Percentiles rank a stretch among this genome's conserved stretches.
These are phyloP conservation scores for Periophthalmodon schlosseri DNA, from an alignment of 2,113 vertebrate genomes.

Conservation along the genomic window DNA sequence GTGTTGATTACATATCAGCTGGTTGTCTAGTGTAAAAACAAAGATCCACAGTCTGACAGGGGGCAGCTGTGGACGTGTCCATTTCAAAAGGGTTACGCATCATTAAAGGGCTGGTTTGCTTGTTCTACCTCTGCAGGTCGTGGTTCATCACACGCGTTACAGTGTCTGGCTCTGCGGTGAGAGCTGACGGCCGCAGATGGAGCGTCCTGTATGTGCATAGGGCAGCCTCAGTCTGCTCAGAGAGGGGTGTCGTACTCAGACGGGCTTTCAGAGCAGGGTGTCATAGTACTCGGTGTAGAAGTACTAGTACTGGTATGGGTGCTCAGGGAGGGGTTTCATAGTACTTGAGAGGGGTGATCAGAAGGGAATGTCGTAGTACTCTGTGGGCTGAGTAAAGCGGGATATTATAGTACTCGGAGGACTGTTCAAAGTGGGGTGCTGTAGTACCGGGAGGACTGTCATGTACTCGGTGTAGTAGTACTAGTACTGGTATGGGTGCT, in stretches of 20 bases:
- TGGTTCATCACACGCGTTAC: slow-evolving; percentile 23
- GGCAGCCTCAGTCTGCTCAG: slow-evolving; percentile 28
- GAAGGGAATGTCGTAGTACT: no score
- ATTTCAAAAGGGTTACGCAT: slow-evolving; percentile 54
- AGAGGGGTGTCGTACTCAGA: no score
- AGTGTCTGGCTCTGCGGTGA: slow-evolving; percentile 47
- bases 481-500: slow-evolving; percentile 42
- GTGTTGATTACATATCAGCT: slow-evolving; percentile 71
- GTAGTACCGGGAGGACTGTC: neutral
- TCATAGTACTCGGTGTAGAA: no score
- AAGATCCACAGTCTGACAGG: slow-evolving; percentile 58
- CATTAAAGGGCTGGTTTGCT: slow-evolving; percentile 76
- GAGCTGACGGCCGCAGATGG: slow-evolving; percentile 38
- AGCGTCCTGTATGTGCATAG: slow-evolving; percentile 40
- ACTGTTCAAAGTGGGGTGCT: no score
- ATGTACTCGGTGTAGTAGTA: no score
- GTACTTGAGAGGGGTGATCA: no score
- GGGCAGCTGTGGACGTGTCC: slow-evolving; percentile 45
- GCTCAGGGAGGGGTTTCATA: no score
- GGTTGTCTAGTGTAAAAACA: slow-evolving; percentile 62
- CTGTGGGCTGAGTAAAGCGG: no score
- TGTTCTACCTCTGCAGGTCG: slow-evolving; percentile 39
- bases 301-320: no score
- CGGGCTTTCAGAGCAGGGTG: no score
- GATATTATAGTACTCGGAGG: no score